Conservation (phyloP, 2,113 vertebrate species). For the Pan troglodytes region NHGRI_mPanTro3-v2.1_pri NC_086015.1:69032001-69032500, state of each 20-base stretch:
- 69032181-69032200: neutral
- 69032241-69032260: neutral
- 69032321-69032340: neutral
- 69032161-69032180: neutral
- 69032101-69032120: neutral
- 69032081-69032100: neutral
- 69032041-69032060: neutral
- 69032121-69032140: neutral
- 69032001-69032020: neutral
- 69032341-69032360: neutral
- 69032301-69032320: neutral
- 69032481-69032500: neutral
- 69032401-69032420: neutral
- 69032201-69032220: neutral
- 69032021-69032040: neutral
- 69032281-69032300: neutral
- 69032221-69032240: neutral
- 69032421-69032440: neutral
- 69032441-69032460: neutral
- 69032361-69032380: neutral
- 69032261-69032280: neutral
- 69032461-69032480: neutral
- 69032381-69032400: neutral
- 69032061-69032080: rapidly evolving
- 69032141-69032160: neutral